These are phyloP conservation scores for Xylophagus ater DNA, from an alignment of 2,888 invertebrate genomes.

Conservation along the genomic window DNA sequence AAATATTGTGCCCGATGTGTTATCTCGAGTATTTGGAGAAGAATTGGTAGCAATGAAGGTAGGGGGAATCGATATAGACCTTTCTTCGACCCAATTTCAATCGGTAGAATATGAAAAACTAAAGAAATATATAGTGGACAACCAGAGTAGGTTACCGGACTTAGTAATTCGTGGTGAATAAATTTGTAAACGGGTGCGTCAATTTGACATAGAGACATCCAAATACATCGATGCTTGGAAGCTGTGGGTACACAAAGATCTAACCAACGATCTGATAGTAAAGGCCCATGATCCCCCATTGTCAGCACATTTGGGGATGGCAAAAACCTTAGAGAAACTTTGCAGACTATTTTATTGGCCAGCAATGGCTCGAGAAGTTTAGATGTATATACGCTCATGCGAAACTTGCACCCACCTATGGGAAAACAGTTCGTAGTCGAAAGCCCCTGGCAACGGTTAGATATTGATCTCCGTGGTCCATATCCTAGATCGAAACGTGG, in stretches of 20 bases:
- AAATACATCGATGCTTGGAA: background rate
- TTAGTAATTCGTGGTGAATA: background rate
- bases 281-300: constrained; percentile 4
- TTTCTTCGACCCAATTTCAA: background rate
- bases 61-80: background rate
- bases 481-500: constrained; percentile 15
- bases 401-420: constrained; percentile 16
- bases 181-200: background rate
- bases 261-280: background rate
- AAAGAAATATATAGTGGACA: background rate
- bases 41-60: background rate
- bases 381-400: constrained; percentile 7
- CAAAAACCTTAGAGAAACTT: constrained; percentile 10
- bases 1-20: constrained; percentile 8
- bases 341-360: constrained; percentile 18
- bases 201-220: background rate
- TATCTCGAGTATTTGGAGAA: background rate
- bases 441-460: constrained; percentile 13
- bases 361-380: constrained; percentile 11
- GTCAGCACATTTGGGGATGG: constrained; percentile 9
- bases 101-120: background rate
- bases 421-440: constrained; percentile 3
- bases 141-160: background rate
- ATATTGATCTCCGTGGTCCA: constrained; percentile 17
- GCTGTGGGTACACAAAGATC: background rate